A percentile compares a stretch with the other conserved stretches of the same genome.
Conservation (phyloP, 1,140 invertebrate species). For the Monochamus saltuarius region DNA sequence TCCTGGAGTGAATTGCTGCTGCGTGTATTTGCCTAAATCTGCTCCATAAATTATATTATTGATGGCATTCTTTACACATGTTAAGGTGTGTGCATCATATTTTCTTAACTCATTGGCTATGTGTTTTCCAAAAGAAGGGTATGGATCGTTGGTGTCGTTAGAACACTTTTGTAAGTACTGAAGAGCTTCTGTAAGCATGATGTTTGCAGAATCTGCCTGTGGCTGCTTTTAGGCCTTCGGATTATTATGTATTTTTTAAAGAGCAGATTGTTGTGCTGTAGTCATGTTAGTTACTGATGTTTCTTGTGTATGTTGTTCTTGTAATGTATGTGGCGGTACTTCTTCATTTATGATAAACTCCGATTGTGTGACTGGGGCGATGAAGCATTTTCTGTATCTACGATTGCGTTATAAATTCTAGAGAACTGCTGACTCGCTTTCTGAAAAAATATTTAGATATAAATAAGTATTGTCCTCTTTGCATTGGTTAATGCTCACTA, state of each 20-base stretch:
- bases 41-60: conserved; percentile 30
- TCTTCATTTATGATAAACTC: neutral
- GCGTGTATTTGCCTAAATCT: conserved; percentile 14
- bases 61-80: conserved; percentile 21
- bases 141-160: neutral
- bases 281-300: neutral
- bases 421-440: neutral
- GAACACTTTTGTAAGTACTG: conserved; percentile 1
- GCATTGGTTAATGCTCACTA: too few species aligned
- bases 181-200: neutral
- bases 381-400: conserved; percentile 6
- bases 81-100: neutral
- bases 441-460: too few species aligned
- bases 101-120: conserved; percentile 8
- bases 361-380: conserved; percentile 15
- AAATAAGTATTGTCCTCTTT: conserved; percentile 45
- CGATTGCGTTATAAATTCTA: neutral
- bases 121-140: conserved; percentile 1
- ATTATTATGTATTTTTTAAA: neutral
- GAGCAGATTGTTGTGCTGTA: neutral
- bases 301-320: neutral
- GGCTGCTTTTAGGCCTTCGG: too few species aligned
- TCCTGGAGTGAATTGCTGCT: too few species aligned
- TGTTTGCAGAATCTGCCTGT: neutral
- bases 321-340: neutral